Evolutionary conservation across 2,888 invertebrate genomes (phyloP).

Genomic region (Adelphocoris suturalis): DNA sequence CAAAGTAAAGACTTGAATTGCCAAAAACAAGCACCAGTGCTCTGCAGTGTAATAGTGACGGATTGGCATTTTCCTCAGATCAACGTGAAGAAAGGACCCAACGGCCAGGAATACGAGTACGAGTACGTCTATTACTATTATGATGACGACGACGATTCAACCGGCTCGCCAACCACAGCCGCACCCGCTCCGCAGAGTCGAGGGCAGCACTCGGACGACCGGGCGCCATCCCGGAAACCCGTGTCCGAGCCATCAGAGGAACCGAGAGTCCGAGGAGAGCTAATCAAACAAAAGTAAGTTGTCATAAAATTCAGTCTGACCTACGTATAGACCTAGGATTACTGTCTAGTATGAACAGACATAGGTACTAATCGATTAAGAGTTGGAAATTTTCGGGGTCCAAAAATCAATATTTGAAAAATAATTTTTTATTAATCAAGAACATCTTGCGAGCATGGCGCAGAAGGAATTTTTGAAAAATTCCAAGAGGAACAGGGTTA

Average conservation of each 20-base stretch:
- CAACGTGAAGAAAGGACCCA: constrained; percentile 90
- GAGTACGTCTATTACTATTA: constrained; percentile 95
- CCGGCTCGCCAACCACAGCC: constrained; percentile 73
- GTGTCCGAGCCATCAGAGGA: constrained; percentile 54
- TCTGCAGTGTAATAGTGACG: too few species aligned
- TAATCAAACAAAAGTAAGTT: constrained; percentile 54
- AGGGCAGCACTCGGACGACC: constrained; percentile 50
- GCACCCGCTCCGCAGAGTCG: constrained; percentile 52
- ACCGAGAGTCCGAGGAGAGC: constrained; percentile 70
- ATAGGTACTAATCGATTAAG: too few species aligned
- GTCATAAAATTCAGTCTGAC: too few species aligned
- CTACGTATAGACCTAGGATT: background rate
- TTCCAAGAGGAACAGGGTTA: too few species aligned
- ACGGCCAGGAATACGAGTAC: constrained; percentile 94
- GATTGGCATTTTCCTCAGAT: background rate
- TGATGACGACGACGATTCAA: constrained; percentile 87
- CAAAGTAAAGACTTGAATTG: too few species aligned
- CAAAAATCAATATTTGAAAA: too few species aligned
- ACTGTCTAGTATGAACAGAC: background rate
- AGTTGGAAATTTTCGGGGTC: too few species aligned
- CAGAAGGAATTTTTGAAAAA: too few species aligned
- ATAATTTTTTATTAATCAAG: too few species aligned
- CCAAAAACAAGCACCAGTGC: too few species aligned
- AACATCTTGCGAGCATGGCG: too few species aligned
- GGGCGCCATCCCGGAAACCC: constrained; percentile 75